A percentile compares a stretch with the other conserved stretches of the same genome.
Evolutionary conservation across 2,113 vertebrate species (phyloP).

Genomic region (Micromys minutus): DNA sequence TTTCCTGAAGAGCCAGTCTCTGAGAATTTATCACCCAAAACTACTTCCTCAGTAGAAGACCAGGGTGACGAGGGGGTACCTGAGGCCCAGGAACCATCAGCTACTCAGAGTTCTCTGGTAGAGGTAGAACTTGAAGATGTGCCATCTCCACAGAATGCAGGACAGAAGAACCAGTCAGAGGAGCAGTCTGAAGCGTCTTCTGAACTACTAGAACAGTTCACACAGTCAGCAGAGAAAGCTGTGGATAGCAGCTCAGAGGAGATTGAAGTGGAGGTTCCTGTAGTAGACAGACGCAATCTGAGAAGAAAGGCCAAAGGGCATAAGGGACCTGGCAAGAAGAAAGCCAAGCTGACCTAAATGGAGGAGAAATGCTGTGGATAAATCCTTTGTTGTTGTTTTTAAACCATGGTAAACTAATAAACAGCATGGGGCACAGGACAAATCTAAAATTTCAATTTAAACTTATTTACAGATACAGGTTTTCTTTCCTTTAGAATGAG

Average conservation of each 20-base stretch:
- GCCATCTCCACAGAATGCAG: conserved; percentile 81
- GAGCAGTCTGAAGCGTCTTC: conserved; percentile 83
- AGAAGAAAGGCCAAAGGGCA: conserved; percentile 88
- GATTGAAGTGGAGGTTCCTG: conserved; percentile 86
- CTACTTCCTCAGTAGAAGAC: conserved; percentile 82
- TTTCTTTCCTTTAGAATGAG: conserved; percentile 53
- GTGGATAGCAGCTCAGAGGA: conserved; percentile 89
- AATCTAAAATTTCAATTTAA: conserved; percentile 76
- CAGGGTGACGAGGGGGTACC: conserved; percentile 81
- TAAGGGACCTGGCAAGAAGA: conserved; percentile 89
- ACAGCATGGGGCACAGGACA: conserved; percentile 70
- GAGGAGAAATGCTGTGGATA: conserved; percentile 45
- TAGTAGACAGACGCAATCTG: conserved; percentile 87
- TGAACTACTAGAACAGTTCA: conserved; percentile 79
- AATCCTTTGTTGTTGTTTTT: conserved; percentile 79
- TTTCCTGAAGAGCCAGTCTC: conserved; percentile 78
- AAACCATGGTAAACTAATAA: conserved; percentile 76
- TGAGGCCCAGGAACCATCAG: conserved; percentile 79
- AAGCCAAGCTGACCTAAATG: conserved; percentile 84
- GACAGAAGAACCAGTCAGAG: conserved; percentile 83
- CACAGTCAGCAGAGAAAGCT: conserved; percentile 78
- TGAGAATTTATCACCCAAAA: conserved; percentile 79
- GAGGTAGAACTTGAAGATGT: conserved; percentile 87
- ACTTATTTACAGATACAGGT: conserved; percentile 68
- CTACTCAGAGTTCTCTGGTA: conserved; percentile 84